Evolutionary conservation across 2,797 vertebrate genomes (phyloP), one percentile per base, ranked within the genome.

Genomic region (Alectoris magna): DNA sequence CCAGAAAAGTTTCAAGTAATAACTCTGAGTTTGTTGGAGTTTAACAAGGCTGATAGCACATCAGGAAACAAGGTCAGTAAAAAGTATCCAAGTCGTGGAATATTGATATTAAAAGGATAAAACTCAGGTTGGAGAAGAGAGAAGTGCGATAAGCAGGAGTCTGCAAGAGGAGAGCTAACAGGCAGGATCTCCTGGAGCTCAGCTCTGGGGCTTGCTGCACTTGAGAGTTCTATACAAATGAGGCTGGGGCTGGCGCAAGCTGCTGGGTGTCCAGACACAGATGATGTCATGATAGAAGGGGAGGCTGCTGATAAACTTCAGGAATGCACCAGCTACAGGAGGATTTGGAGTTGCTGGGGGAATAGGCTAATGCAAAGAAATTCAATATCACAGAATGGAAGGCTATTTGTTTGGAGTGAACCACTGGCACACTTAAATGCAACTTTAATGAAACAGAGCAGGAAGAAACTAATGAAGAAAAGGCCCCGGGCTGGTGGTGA

Each of bases 271-370:
- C 91, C 95, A 96, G 94, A 88, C 92, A 90, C 39, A 0, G 84
- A 88, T 96, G 91, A 96, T 94, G 90, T 96, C 93, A 95, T 93
- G 93, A 78, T 83, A 93, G 90, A 82, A 97, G 60, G 46, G 84
- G 94, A 93, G 85, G 64, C 94, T 84, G 91, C 91, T 88, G 95
- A 96, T 95, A 92, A 81, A 94, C 93, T 92, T 96, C 86, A 92
- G 94, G 95, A 97, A 93, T 38, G 11, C 90, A 91, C 72, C 80
- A 92, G 94, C 86, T 93, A 71, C 51, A 26, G 55, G 81, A 96
- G 91, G 95, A 96, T 96, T 96, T 97, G 87, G 82, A 93, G 87
- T 64, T 49, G 0, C 88, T 41, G 41, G 46, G 69, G 80, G 73
- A 95, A 87, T 58, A 62, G 86, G 72, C 88, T 82, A 58, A 72